Percentiles rank a stretch among this genome's conserved stretches.
Evolutionary conservation across 2,797 vertebrate species (phyloP).

Genomic region (Limosa lapponica): DNA sequence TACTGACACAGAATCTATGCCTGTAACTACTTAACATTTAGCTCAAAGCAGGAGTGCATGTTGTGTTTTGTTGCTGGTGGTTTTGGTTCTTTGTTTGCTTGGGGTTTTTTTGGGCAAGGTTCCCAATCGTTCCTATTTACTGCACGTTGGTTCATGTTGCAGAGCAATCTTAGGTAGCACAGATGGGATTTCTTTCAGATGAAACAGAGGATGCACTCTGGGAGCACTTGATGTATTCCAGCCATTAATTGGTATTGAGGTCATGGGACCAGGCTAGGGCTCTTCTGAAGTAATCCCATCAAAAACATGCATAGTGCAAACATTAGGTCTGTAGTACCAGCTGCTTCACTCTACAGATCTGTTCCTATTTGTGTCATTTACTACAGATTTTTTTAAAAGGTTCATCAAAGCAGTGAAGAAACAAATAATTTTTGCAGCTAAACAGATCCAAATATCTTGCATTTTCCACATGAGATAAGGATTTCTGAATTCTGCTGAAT

Average conservation of each 20-base stretch:
- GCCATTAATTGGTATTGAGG: neutral
- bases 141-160: neutral
- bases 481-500: neutral
- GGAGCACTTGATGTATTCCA: neutral
- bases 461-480: neutral
- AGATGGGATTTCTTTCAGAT: neutral
- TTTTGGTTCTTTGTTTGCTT: fast-evolving
- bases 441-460: neutral
- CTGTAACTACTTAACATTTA: neutral
- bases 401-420: neutral
- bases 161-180: neutral
- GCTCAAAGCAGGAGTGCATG: neutral
- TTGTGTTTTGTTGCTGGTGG: neutral
- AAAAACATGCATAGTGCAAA: neutral
- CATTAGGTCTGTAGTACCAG: neutral
- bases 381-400: neutral
- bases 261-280: neutral
- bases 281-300: neutral
- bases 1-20: neutral
- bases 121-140: neutral
- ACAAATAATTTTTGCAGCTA: neutral
- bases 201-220: neutral
- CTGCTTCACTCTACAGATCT: neutral
- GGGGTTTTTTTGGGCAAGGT: neutral
- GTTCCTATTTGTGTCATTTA: neutral